Evolutionary conservation across 2,888 invertebrate genomes (phyloP).

Genomic region (Drosophila meridiana): DNA sequence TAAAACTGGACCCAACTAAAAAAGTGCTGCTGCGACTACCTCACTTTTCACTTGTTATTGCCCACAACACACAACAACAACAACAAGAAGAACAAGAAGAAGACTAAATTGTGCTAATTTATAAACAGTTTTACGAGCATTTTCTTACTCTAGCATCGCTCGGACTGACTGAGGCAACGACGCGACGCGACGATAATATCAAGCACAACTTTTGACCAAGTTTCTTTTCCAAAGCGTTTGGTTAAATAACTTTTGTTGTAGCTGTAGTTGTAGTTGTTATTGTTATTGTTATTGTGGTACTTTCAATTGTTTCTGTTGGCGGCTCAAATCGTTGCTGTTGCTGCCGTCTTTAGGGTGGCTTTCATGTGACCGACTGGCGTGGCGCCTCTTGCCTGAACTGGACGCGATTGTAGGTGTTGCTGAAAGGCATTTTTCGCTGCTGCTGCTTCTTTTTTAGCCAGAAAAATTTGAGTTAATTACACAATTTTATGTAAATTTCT

Average conservation of each 20-base stretch:
- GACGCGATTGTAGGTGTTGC: constrained; percentile 60
- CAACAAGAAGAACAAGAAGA: constrained; percentile 15
- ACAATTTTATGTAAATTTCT: constrained; percentile 78
- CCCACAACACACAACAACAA: constrained; percentile 19
- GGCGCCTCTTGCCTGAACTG: constrained; percentile 45
- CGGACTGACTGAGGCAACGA: neutral
- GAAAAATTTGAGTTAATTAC: constrained; percentile 65
- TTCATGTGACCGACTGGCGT: constrained; percentile 53
- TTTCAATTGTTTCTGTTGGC: constrained; percentile 57
- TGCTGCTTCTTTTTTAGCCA: constrained; percentile 43
- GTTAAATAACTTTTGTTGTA: constrained; percentile 66
- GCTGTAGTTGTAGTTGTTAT: constrained; percentile 7
- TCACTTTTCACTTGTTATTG: constrained; percentile 28
- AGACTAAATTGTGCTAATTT: constrained; percentile 68
- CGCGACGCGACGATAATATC: constrained; percentile 54
- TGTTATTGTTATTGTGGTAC: constrained; percentile 31
- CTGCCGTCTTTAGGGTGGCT: constrained; percentile 46
- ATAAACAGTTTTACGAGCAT: constrained; percentile 51
- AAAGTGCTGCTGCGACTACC: neutral
- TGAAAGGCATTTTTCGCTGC: constrained; percentile 36
- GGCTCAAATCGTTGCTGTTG: constrained; percentile 26
- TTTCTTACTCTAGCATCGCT: constrained; percentile 33
- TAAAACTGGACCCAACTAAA: neutral
- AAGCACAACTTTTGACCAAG: constrained; percentile 63
- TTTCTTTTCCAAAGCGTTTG: constrained; percentile 57